Percentiles rank a stretch among this genome's conserved stretches.
Conservation (phyloP, 2,797 vertebrate species). For the Oceanodroma leucorhoa region DNA sequence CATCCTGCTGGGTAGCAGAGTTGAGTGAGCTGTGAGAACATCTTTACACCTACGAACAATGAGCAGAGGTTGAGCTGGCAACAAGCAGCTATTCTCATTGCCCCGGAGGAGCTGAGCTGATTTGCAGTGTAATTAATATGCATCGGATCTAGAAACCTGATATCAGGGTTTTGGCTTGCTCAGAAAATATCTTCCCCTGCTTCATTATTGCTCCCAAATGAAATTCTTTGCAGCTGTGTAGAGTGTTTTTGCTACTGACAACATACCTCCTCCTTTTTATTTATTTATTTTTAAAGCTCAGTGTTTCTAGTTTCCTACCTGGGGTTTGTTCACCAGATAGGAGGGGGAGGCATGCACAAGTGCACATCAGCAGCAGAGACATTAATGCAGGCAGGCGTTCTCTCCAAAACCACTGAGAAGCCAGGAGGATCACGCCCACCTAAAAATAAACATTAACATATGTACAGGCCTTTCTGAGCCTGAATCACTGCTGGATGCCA, state of each 20-base stretch:
- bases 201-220: neutral
- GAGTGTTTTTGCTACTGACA: neutral
- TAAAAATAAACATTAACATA: slow-evolving; percentile 2
- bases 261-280: neutral
- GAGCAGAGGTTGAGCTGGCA: slow-evolving; percentile 39
- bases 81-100: neutral
- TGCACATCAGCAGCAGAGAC: neutral
- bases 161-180: slow-evolving; percentile 14
- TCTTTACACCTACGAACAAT: slow-evolving; percentile 17
- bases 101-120: slow-evolving; percentile 26
- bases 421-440: neutral
- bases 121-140: slow-evolving; percentile 46
- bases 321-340: neutral
- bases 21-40: neutral
- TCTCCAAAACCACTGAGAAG: neutral
- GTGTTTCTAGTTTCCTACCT: neutral
- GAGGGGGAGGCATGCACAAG: neutral
- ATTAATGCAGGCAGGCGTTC: neutral
- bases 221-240: neutral
- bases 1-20: neutral
- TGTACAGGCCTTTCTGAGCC: neutral
- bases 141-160: slow-evolving; percentile 30
- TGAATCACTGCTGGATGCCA: neutral
- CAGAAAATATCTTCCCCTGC: neutral
- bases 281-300: neutral